These are phyloP conservation scores for Drosophila atripex DNA, from an alignment of 2,888 invertebrate genomes.

Conservation along the genomic window DNA sequence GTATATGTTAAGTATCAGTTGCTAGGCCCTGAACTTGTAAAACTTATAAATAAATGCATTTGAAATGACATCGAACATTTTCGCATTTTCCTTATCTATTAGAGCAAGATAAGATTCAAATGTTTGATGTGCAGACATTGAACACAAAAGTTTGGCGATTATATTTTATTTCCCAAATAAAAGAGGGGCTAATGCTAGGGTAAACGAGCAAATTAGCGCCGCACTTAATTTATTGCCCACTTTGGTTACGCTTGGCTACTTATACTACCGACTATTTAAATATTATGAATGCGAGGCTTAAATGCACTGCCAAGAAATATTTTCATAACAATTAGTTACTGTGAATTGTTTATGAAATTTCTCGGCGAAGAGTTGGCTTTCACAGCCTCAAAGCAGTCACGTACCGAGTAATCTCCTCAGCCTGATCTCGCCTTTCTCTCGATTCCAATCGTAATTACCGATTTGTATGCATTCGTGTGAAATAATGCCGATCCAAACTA, in stretches of 20 bases:
- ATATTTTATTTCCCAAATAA: background rate
- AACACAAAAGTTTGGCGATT: background rate
- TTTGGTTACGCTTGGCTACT: constrained; percentile 25
- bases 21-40: background rate
- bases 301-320: constrained; percentile 11
- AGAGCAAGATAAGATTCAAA: constrained; percentile 1
- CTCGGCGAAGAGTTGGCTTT: constrained; percentile 10
- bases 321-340: background rate
- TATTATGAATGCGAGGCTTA: background rate
- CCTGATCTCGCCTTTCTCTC: constrained; percentile 41
- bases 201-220: constrained; percentile 14
- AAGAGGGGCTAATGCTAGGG: constrained; percentile 5
- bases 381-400: constrained; percentile 27
- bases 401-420: constrained; percentile 37
- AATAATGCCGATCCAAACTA: constrained; percentile 45
- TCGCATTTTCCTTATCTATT: background rate
- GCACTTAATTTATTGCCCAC: constrained; percentile 25
- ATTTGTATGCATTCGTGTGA: constrained; percentile 61
- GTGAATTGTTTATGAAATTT: background rate
- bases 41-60: background rate
- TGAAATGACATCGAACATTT: background rate
- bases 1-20: background rate
- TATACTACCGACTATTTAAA: background rate
- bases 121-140: background rate
- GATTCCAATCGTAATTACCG: constrained; percentile 43